phyloP scores from a whole-genome alignment of 2,888 invertebrate genomes.

The Meiosimyza platycephala region DNA sequence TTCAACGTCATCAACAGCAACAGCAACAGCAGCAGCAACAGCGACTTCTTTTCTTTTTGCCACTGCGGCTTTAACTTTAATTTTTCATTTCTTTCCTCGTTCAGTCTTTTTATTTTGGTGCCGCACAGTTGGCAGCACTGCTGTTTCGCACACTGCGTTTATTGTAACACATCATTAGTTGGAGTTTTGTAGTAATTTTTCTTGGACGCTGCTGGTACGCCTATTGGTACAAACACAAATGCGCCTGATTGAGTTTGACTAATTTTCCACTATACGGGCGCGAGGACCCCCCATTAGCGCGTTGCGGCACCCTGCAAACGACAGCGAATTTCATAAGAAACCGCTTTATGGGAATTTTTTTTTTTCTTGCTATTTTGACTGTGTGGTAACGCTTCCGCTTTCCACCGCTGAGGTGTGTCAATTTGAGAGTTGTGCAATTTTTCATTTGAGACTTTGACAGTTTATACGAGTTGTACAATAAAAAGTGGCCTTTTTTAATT shows the following conservation, averaged over 20 bases:
- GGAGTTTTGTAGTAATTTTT: conserved; percentile 62
- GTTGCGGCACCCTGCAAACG: conserved; percentile 46
- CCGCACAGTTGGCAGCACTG: conserved; percentile 40
- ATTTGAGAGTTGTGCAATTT: conserved; percentile 29
- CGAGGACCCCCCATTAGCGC: conserved; percentile 12
- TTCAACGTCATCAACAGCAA: background rate
- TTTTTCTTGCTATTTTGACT: background rate
- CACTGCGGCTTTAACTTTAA: background rate
- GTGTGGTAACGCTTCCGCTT: conserved; percentile 17
- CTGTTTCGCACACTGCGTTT: conserved; percentile 45
- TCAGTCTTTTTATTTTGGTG: conserved; percentile 12
- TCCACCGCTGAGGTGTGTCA: conserved; percentile 18
- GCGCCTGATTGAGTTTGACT: background rate
- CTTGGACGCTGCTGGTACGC: conserved; percentile 41
- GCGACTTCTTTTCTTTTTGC: background rate
- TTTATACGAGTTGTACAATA: conserved; percentile 25
- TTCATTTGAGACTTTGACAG: conserved; percentile 40
- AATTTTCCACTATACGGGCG: background rate
- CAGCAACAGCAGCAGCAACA: background rate
- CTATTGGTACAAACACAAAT: background rate
- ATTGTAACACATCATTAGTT: conserved; percentile 62
- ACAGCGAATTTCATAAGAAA: conserved; percentile 53
- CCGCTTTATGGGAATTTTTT: conserved; percentile 11
- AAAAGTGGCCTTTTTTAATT: background rate
- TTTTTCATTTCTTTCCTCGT: background rate